Evolutionary conservation across 2,797 vertebrate species (phyloP), one percentile per base, ranked within the genome.

Genomic region (Thaleichthys pacificus): DNA sequence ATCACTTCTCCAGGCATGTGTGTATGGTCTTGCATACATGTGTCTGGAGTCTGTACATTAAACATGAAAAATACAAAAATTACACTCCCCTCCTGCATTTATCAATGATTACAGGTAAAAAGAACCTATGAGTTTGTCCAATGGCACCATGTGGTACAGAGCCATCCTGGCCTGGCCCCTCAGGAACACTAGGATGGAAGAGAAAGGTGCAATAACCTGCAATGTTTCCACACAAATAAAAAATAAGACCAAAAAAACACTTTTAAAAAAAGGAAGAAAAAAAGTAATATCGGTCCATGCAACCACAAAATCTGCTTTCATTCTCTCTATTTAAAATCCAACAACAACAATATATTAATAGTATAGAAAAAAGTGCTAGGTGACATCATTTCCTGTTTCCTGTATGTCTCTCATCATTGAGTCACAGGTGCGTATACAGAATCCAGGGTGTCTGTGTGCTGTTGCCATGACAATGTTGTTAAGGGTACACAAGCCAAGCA

Each of bases 301-400:
- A 69, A 85, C 67, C 77, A 75, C 69, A 57, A 68, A 17, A 82
- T 78, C 61, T 42, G 65, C 68, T 76, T 74, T 77, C 49, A 77
- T 69, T 62, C 77, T 17, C 74, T 70, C 51, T 60, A 61, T 66
- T 66, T 69, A 77, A 80, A 73, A 76, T 72, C 8, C 64, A 79
- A 80, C 64, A 73, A 66, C 68, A 79, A 72, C 68, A 79, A 89
- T 82, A 89, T 83, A 86, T 85, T 87, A 91, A 89, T 72, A 92
- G 89, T 70, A 87, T 84, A 86, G 84, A 90, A 91, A 38, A 94
- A 94, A 93, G 92, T 94, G 92, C 92, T 90, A 89, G 84, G 86
- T 87, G 89, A 90, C 83, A 81, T 77, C 26, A 62, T 72, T 83
- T 88, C 85, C 76, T 72, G 78, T 83, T 83, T 47, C 42, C 11